Evolutionary conservation across 2,888 invertebrate species (phyloP), one percentile per base, ranked within the genome.

Genomic region (Apantesis nais): DNA sequence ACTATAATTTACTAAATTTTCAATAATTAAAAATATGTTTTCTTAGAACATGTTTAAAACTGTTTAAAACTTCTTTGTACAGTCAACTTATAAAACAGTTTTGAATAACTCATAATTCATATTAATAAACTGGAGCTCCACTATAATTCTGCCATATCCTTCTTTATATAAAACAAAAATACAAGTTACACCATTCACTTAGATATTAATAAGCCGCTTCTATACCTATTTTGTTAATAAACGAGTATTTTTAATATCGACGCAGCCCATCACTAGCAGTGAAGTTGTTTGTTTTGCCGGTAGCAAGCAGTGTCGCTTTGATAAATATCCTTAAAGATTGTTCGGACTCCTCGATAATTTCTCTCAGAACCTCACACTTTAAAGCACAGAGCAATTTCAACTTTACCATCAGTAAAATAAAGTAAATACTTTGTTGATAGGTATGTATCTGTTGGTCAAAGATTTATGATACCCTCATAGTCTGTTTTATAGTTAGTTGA

Each of bases 241-340:
- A 82, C 76, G 74, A 83, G 71, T 73, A 72, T 75, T 72, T 78
- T 80, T 78, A 81, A 71, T 82, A 89, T 87, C 86, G 84, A 88
- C 80, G 81, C 75, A 65, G 73, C 78, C 75, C 92, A 83, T 88
- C 91, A 88, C 92, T 92, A 93, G 87, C 84, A 90, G 90, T 91
- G 85, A 90, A 90, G 91, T 92, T 92, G 92, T 92, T 93, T 90
- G 89, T 92, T 93, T 92, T 91, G 91, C 93, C 94, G 91, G 95
- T 95, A 95, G 95, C 94, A 89, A 91, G 91, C 90, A 91, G 92
- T 92, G 93, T 95, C 94, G 90, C 89, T 83, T 93, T 95, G 95
- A 95, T 94, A 94, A 94, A 95, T 95, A 93, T 91, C 93, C 93
- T 92, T 89, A 92, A 90, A 94, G 94, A 94, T 95, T 93, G 94